Conservation (phyloP, 2,797 vertebrate genomes). For the Percopsis omiscomaycus region DNA sequence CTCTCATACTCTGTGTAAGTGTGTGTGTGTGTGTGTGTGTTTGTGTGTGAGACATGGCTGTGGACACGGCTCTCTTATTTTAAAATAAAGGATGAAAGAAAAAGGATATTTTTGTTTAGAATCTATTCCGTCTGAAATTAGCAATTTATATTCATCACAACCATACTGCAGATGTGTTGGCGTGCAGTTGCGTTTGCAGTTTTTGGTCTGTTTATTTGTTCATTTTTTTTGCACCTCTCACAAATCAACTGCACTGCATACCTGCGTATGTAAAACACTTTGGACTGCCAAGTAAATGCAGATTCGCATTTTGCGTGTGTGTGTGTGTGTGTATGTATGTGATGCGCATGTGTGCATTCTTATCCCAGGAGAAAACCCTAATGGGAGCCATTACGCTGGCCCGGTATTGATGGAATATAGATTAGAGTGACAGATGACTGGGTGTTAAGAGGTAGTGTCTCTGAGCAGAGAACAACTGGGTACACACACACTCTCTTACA, state of each 20-base stretch:
- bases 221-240: background rate
- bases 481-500: background rate
- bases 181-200: background rate
- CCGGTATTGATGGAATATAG: slow-evolving; percentile 37
- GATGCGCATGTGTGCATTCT: slow-evolving; percentile 21
- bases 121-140: slow-evolving; percentile 57
- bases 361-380: slow-evolving; percentile 46
- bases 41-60: slow-evolving; percentile 9
- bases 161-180: slow-evolving; percentile 3
- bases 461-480: slow-evolving; percentile 21
- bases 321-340: background rate
- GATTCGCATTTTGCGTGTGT: slow-evolving; percentile 10
- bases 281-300: slow-evolving; percentile 40
- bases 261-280: slow-evolving; percentile 15
- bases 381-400: slow-evolving; percentile 58
- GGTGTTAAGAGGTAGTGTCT: slow-evolving; percentile 32
- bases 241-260: slow-evolving; percentile 34
- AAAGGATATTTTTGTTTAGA: slow-evolving; percentile 35
- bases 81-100: slow-evolving; percentile 16
- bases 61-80: slow-evolving; percentile 10
- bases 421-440: slow-evolving; percentile 30
- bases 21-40: slow-evolving; percentile 5
- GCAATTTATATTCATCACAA: slow-evolving; percentile 57
- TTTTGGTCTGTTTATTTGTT: background rate
- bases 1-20: slow-evolving; percentile 6